phyloP scores from a whole-genome alignment of 2,113 vertebrate genomes.

The Apodemus sylvaticus region DNA sequence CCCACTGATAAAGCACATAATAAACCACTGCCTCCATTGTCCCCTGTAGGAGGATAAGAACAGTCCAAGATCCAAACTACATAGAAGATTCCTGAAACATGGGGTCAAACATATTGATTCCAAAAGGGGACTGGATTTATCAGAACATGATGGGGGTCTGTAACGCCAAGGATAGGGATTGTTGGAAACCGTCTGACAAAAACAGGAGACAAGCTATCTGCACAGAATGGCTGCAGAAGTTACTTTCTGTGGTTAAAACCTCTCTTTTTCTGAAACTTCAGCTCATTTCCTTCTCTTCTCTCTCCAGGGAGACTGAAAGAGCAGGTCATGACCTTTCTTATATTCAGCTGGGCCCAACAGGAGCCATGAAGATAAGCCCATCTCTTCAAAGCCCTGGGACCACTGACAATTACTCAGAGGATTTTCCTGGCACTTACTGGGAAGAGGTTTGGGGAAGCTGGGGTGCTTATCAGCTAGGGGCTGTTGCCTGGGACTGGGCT shows the following conservation, averaged over 20 bases:
- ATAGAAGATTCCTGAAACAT: not conserved
- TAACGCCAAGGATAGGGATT: not conserved
- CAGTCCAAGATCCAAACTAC: not conserved
- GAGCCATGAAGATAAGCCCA: slow-evolving; percentile 60
- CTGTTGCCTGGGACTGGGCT: not conserved
- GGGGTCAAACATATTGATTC: not conserved
- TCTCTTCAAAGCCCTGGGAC: slow-evolving; percentile 64
- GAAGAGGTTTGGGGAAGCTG: not conserved
- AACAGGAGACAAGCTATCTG: not conserved
- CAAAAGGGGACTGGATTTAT: not conserved
- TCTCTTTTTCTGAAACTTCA: slow-evolving; percentile 44
- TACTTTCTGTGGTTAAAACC: slow-evolving; percentile 6
- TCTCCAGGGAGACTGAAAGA: slow-evolving; percentile 45
- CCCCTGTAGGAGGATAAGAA: fast-evolving
- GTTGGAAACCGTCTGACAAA: not conserved
- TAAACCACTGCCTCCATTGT: not conserved
- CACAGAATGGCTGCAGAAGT: not conserved
- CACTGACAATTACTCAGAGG: slow-evolving; percentile 12
- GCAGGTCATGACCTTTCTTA: slow-evolving; percentile 68
- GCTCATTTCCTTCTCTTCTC: slow-evolving; percentile 63
- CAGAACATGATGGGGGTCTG: not conserved
- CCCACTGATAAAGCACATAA: not conserved
- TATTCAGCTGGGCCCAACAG: not conserved
- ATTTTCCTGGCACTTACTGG: slow-evolving; percentile 63
- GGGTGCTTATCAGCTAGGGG: not conserved